Evolutionary conservation across 2,888 invertebrate species (phyloP), one percentile per base, ranked within the genome.

Genomic region (Atherix ibis): DNA sequence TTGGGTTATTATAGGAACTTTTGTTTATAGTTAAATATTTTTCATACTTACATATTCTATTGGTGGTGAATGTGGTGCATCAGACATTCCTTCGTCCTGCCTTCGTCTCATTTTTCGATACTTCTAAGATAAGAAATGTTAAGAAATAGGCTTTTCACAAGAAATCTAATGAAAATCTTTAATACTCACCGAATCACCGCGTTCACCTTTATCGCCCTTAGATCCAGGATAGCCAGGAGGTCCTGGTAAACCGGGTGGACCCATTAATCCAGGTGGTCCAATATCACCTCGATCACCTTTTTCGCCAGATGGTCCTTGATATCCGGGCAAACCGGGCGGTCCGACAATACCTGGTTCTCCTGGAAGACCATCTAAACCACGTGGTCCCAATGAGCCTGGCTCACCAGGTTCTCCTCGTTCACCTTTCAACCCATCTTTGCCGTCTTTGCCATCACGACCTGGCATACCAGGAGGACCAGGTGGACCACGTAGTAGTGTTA

Each of bases 231-330:
- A 87, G 3, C 88, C 88, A 45, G 79, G 79, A 22, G 79, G 80
- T 35, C 79, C 79, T 6, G 78, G 78, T 44, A 80, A 58, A 15
- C 89, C 91, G 12, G 92, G 91, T 19, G 91, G 88, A 44, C 92
- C 92, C 76, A 92, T 84, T 50, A 89, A 71, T 39, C 94, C 92
- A 9, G 92, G 87, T 6, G 87, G 85, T 29, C 91, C 91, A 58
- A 89, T 87, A 54, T 88, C 87, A 8, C 91, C 89, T 6, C 59
- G 52, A 52, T 83, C 83, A 35, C 88, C 88, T 52, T 83, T 82
- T 45, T 80, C 81, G 31, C 92, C 92, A 51, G 85, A 85, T 4
- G 81, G 79, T 14, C 91, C 91, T 47, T 75, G 68, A 50, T 76
- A 73, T 31, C 89, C 89, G 70, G 60, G 60, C 45, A 60, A 36